Evolutionary conservation across 1,140 invertebrate species (phyloP).

Genomic region (Musca domestica): DNA sequence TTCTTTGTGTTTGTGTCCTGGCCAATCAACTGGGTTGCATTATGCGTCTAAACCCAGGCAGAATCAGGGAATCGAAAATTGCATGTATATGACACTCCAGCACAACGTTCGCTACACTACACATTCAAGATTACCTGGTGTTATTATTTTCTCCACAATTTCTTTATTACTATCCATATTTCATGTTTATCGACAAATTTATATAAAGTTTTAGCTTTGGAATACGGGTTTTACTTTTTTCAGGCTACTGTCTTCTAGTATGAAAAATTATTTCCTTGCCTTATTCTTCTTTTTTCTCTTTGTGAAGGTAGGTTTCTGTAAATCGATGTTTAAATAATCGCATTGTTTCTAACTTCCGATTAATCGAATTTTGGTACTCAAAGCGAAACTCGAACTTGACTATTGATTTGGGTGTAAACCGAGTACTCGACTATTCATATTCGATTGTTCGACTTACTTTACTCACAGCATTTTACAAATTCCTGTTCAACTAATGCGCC

Average conservation of each 20-base stretch:
- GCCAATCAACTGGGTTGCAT: no score
- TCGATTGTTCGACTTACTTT: no score
- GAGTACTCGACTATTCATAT: no score
- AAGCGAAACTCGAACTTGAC: no score
- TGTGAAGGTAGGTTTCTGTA: background rate
- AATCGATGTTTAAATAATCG: no score
- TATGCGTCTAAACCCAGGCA: background rate
- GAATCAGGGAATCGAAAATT: background rate
- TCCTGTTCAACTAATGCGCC: no score
- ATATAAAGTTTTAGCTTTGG: background rate
- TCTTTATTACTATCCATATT: constrained; percentile 28
- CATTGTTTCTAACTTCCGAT: no score
- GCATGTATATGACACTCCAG: background rate
- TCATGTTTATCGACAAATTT: constrained; percentile 21
- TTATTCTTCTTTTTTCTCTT: constrained; percentile 23
- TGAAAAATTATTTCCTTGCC: constrained; percentile 25
- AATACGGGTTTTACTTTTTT: constrained; percentile 16
- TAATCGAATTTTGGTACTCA: no score
- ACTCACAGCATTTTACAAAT: no score
- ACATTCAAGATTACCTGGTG: constrained; percentile 25
- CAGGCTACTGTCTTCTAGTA: background rate
- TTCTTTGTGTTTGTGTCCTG: no score
- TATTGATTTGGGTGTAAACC: no score
- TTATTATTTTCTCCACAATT: constrained; percentile 26
- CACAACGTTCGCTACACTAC: background rate